Conservation (phyloP, 1,140 invertebrate genomes). For the Zophobas morio region DNA sequence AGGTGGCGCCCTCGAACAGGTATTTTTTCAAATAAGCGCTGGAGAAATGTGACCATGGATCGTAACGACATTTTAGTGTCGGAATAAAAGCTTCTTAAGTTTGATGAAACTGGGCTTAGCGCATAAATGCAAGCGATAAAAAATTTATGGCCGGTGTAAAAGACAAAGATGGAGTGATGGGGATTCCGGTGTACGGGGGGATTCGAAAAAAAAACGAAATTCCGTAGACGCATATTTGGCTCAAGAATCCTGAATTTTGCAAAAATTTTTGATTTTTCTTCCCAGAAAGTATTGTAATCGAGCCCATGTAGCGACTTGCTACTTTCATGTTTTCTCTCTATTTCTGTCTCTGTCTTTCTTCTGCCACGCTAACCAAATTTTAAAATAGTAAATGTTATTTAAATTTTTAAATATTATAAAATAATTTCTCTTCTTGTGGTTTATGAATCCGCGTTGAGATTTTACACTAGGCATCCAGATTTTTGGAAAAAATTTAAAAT, state of each 20-base stretch:
- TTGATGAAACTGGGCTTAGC: conserved; percentile 35
- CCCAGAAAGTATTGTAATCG: too few species aligned
- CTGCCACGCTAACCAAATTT: too few species aligned
- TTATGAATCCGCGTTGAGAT: too few species aligned
- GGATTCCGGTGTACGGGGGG: neutral
- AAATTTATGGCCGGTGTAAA: conserved; percentile 26
- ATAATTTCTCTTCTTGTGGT: too few species aligned
- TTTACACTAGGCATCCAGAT: too few species aligned
- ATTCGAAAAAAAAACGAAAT: conserved; percentile 11
- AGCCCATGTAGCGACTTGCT: too few species aligned
- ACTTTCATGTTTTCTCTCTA: too few species aligned
- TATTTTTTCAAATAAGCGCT: conserved; percentile 18
- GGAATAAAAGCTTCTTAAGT: conserved; percentile 33
- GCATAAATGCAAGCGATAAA: conserved; percentile 34
- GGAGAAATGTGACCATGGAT: conserved; percentile 21
- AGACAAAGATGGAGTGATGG: conserved; percentile 10
- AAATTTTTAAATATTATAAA: too few species aligned
- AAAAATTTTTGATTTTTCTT: neutral
- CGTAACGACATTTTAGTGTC: conserved; percentile 29
- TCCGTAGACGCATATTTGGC: neutral
- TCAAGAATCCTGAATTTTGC: conserved; percentile 5
- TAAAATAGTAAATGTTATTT: too few species aligned
- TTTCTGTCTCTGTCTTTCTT: too few species aligned
- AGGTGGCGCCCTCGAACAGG: conserved; percentile 7
- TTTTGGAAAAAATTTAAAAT: too few species aligned